These are phyloP conservation scores for Spodoptera littoralis DNA, from an alignment of 2,888 invertebrate species.

Conservation along the genomic window DNA sequence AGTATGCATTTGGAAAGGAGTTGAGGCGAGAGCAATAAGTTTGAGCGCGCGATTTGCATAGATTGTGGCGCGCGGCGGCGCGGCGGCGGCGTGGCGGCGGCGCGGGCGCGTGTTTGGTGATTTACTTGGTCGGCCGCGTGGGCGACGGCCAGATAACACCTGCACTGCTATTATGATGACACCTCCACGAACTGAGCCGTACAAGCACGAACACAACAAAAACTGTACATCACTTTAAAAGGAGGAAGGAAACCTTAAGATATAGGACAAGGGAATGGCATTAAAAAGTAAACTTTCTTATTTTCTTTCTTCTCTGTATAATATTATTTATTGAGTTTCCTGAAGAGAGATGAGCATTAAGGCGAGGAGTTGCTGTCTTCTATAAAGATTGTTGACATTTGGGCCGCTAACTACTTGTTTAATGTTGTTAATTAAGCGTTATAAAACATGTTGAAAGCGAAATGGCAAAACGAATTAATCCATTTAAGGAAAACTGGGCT, in stretches of 20 bases:
- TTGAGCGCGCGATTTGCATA: conserved; percentile 86
- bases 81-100: conserved; percentile 53
- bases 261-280: too few species aligned
- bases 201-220: conserved; percentile 34
- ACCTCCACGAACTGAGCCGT: conserved; percentile 44
- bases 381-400: too few species aligned
- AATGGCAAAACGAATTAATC: conserved; percentile 23
- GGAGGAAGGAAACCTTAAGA: too few species aligned
- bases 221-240: conserved; percentile 10
- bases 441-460: conserved; percentile 1
- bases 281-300: too few species aligned
- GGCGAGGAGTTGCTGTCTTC: too few species aligned
- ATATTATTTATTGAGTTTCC: too few species aligned
- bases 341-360: too few species aligned
- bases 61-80: conserved; percentile 74
- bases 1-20: conserved; percentile 88
- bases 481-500: conserved; percentile 30
- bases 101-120: conserved; percentile 75
- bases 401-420: too few species aligned
- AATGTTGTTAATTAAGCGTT: too few species aligned
- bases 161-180: conserved; percentile 59
- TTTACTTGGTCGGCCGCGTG: conserved; percentile 74
- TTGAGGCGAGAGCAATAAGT: conserved; percentile 88
- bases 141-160: conserved; percentile 69
- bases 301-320: too few species aligned